Base-by-base conservation (phyloP, 2,888 invertebrate genomes). In the Volucella inanis region DNA sequence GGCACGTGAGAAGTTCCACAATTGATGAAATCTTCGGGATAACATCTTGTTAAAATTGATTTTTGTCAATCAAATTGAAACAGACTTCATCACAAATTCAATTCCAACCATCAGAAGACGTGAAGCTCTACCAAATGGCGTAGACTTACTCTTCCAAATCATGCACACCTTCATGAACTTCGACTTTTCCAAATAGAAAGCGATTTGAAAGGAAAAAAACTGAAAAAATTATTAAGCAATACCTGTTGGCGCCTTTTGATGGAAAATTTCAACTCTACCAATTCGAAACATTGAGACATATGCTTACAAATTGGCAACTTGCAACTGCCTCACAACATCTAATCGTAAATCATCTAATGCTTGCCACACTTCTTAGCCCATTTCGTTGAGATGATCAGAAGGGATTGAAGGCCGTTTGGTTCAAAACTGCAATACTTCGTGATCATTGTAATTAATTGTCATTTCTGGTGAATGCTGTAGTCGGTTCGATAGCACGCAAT, bases 351-450 rank as follows among this genome's bases (percentile, higher is more conserved):
- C 52, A 41, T 39, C 22, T 18, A 52, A 18, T 14, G 39, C 41
- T 65, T 65, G 22, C 65, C 15, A 65, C 18, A 65, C 22, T 52
- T 38, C 50, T 39, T 9, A 41, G 3, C n/a, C 12, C 15, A 18
- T 52, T 52, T 39, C 39, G 9, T 15, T 4, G 38, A 0, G 31
- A 31, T 31, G 31, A 31, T 31, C 8, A 41, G 39, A 39, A 18
- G 15, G 14, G 67, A 43, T 38, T 68, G 68, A 47, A 14, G 38
- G 68, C 9, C 38, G 38, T 68, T 59, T 61, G 52, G 57, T 65
- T 59, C 39, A 70, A 59, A 75, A 57, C 75, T 75, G 67, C 59
- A 75, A 67, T 55, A 57, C 47, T 75, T 41, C 75, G 65, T 67
- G 65, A 75, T 43, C 50, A 18, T 65, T 75, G 65, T 67, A 59